Conservation (phyloP, 1,140 invertebrate genomes). For the Danaus melanippus region DNA sequence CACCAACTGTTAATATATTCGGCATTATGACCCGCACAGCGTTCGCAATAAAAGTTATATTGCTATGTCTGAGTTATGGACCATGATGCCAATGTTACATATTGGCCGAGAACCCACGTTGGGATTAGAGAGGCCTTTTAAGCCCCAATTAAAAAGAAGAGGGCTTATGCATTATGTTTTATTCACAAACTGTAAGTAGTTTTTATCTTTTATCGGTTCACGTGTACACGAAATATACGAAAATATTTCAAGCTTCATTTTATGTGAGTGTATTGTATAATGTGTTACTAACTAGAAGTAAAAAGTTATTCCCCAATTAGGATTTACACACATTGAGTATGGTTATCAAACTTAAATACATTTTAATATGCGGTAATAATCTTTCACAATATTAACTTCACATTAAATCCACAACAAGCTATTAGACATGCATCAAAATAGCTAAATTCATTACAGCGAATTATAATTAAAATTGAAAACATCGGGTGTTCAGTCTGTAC, state of each 20-base stretch:
- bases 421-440: no score
- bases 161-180: conserved; percentile 35
- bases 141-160: conserved; percentile 40
- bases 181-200: conserved; percentile 22
- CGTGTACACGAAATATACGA: no score
- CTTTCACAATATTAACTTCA: no score
- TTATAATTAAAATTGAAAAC: conserved; percentile 41
- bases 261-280: no score
- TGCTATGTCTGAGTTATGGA: conserved; percentile 1
- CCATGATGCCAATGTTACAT: conserved; percentile 2
- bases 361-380: no score
- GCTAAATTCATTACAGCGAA: conserved; percentile 19
- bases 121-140: conserved; percentile 33
- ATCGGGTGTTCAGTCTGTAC: conserved; percentile 24
- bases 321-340: no score
- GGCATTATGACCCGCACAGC: conserved; percentile 1
- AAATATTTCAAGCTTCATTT: no score
- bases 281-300: no score
- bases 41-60: conserved; percentile 7
- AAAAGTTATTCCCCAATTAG: no score
- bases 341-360: no score
- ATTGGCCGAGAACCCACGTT: conserved; percentile 18
- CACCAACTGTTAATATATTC: not conserved
- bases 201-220: conserved; percentile 16
- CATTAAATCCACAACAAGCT: no score